Evolutionary conservation across 2,113 vertebrate genomes (phyloP).

Genomic region (Lutjanus erythropterus): DNA sequence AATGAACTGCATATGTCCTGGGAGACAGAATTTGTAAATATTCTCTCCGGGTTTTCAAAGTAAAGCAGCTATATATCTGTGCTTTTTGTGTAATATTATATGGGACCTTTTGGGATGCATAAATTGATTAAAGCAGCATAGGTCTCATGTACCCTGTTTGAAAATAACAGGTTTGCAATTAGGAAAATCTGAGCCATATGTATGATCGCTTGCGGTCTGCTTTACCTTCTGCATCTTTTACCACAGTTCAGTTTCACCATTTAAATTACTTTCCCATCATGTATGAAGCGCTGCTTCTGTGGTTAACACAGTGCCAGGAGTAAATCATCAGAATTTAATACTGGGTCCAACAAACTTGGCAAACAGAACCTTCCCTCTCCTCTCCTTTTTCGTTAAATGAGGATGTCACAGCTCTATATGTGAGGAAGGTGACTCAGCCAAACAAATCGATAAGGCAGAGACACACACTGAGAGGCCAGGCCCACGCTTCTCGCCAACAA

Average conservation of each 20-base stretch:
- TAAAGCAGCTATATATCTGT: background rate
- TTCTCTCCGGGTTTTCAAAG: background rate
- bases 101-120: background rate
- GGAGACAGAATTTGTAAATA: background rate
- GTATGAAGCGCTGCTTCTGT: background rate
- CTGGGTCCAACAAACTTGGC: background rate
- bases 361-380: background rate
- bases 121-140: background rate
- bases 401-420: slow-evolving; percentile 14
- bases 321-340: slow-evolving; percentile 53
- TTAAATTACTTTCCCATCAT: slow-evolving; percentile 9
- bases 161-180: slow-evolving; percentile 5
- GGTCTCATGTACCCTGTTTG: background rate
- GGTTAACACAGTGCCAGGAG: slow-evolving; percentile 24
- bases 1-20: background rate
- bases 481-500: background rate
- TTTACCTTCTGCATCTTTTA: background rate
- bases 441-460: slow-evolving; percentile 11
- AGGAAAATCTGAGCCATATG: slow-evolving; percentile 22
- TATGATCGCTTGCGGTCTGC: slow-evolving; percentile 21
- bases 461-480: background rate
- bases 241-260: slow-evolving; percentile 6
- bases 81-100: background rate
- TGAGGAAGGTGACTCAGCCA: slow-evolving; percentile 16
- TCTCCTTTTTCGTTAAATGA: background rate